Base-by-base conservation (phyloP, 2,797 vertebrate species). In the Amniataba percoides region DNA sequence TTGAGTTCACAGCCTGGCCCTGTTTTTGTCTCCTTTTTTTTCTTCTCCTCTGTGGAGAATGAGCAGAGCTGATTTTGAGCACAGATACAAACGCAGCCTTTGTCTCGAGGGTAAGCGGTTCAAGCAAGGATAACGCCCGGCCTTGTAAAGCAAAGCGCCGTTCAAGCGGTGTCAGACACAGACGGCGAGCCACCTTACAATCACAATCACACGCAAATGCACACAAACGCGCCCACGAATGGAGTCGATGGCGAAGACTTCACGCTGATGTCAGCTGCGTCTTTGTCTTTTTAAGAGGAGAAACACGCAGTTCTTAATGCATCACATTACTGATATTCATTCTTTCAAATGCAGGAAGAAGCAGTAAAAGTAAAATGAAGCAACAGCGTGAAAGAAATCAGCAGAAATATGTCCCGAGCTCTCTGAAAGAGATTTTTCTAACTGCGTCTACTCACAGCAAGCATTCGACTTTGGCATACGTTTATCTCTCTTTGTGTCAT, bases 81-180 rank as follows among this genome's bases (percentile, higher is more conserved):
- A 31, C 59, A 58, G 82, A 87, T 83, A 86, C 68, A 89, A 85
- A 81, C 75, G 25, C 71, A 46, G 71, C 42, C 75, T 77, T 87
- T 89, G 81, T 92, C 68, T 87, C 2, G 7, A 77, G 71, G 68
- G 36, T 65, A 48, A 67, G 53, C 18, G n/a, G 78, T 82, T 92
- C 68, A 81, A 42, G 78, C 48, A 18, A 66, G 76, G 77, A 89
- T 74, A 82, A 64, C 23, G 4, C 48, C 18, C 5, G 53, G 66
- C 73, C 74, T 78, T 75, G 67, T 78, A 67, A 75, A 55, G 25
- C 58, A 81, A 77, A 77, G 64, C n/a, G 21, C 16, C 8, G 39
- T 57, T 52, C 8, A 61, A 43, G 19, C 46, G 1, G 45, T 34
- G 68, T 73, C 48, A 43, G 42, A 78, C 48, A 34, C 34, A 46